Evolutionary conservation across 2,888 invertebrate species (phyloP), one percentile per base, ranked within the genome.

Genomic region (Cybosia mesomella): DNA sequence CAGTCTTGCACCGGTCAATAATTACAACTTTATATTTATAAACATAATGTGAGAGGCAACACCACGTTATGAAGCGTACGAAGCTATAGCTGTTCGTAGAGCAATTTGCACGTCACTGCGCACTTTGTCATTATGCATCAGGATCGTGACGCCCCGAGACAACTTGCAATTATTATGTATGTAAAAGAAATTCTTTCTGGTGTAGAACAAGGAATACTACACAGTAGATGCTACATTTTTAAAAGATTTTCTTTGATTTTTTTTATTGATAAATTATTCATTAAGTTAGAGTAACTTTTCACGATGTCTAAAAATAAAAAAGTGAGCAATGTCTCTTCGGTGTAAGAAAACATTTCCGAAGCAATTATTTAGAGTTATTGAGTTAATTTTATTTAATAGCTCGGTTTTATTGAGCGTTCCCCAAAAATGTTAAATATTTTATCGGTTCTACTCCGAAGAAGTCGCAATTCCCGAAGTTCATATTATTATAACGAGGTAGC

Each of bases 61-160:
- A 71, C 65, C 58, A 55, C 72, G 70, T 68, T 79, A 75, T 76
- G 79, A 81, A 75, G 78, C 72, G 72, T 77, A 80, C 70, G 49
- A 10, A n/a, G n/a, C 9, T 79, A 77, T 75, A 70, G 73, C 77
- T 79, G 87, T 89, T 86, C 87, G 89, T 88, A 88, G 87, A 89
- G 91, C 90, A 95, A 95, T 95, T 95, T 95, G 91, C 93, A 92
- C 94, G 93, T 95, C 95, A 94, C 90, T 89, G 88, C 87, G 89
- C 91, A 94, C 92, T 94, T 94, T 95, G 95, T 94, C 94, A 94
- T 94, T 95, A 94, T 92, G 90, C 92, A 92, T 92, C 94, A 90
- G 92, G 90, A 92, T 94, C 94, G 95, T 95, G 94, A 95, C 93
- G 95, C 94, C 94, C 91, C 92, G 86, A 94, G 93, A 95, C 93